These are phyloP conservation scores for Smithornis capensis DNA, from an alignment of 2,113 vertebrate species.

Conservation along the genomic window DNA sequence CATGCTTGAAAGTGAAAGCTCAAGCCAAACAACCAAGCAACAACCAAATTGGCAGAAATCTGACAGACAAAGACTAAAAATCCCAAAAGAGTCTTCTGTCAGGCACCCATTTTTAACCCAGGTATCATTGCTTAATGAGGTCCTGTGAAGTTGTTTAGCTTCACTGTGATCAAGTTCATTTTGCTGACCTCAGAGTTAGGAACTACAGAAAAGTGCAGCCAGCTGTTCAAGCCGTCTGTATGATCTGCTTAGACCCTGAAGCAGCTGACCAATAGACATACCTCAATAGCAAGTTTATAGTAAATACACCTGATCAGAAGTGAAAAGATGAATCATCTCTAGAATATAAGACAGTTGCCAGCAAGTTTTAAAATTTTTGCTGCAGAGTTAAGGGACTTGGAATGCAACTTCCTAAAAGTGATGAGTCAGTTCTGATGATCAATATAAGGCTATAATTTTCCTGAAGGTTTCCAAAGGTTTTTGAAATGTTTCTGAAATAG, in stretches of 20 bases:
- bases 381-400: not conserved
- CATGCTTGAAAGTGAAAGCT: not conserved
- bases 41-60: not conserved
- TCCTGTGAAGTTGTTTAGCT: not conserved
- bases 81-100: not conserved
- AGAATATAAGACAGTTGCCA: not conserved
- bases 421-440: not conserved
- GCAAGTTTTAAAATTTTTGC: not conserved
- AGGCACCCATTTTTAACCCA: not conserved
- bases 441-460: slow-evolving; percentile 2
- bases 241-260: not conserved
- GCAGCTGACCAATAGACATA: not conserved
- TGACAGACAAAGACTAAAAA: not conserved
- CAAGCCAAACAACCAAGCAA: not conserved
- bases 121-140: not conserved
- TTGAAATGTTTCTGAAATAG: slow-evolving; percentile 26
- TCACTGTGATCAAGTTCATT: fast-evolving
- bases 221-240: not conserved
- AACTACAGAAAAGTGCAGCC: not conserved
- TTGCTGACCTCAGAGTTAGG: not conserved
- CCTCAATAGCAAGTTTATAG: not conserved
- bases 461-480: not conserved
- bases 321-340: not conserved
- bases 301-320: not conserved
- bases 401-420: not conserved